Conservation (phyloP, 1,140 invertebrate genomes). For the Drosophila pachea region DNA sequence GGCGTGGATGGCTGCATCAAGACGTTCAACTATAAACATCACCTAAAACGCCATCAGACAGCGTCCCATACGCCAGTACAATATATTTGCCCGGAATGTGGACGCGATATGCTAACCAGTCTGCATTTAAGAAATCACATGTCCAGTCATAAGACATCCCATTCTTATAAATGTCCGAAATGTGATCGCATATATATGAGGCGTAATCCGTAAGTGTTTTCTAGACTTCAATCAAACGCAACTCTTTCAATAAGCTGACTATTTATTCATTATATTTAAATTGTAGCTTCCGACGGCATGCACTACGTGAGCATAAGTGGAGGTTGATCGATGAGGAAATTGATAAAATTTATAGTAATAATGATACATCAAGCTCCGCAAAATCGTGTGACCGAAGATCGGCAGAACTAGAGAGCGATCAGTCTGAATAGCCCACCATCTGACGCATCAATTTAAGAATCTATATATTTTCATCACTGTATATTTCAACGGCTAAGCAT, state of each 20-base stretch:
- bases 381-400: conserved; percentile 8
- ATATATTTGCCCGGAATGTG: conserved; percentile 50
- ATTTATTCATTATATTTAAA: background rate
- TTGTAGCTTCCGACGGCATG: conserved; percentile 52
- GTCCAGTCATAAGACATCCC: conserved; percentile 32
- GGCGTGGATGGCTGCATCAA: conserved; percentile 49
- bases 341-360: conserved; percentile 17
- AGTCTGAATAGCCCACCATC: conserved; percentile 14
- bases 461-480: background rate
- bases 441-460: conserved; percentile 9
- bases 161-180: conserved; percentile 53
- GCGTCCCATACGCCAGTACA: conserved; percentile 42
- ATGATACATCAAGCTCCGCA: background rate
- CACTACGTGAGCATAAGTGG: conserved; percentile 44
- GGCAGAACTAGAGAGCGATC: conserved; percentile 4
- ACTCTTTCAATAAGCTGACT: background rate
- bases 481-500: conserved; percentile 5
- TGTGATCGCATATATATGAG: conserved; percentile 56
- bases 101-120: conserved; percentile 36
- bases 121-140: conserved; percentile 47
- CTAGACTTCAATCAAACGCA: background rate
- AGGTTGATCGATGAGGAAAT: conserved; percentile 46
- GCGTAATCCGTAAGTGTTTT: conserved; percentile 49
- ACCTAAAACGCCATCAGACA: conserved; percentile 66
- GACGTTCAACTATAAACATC: conserved; percentile 65